phyloP scores from a whole-genome alignment of 2,888 invertebrate genomes.

The Dione juno region DNA sequence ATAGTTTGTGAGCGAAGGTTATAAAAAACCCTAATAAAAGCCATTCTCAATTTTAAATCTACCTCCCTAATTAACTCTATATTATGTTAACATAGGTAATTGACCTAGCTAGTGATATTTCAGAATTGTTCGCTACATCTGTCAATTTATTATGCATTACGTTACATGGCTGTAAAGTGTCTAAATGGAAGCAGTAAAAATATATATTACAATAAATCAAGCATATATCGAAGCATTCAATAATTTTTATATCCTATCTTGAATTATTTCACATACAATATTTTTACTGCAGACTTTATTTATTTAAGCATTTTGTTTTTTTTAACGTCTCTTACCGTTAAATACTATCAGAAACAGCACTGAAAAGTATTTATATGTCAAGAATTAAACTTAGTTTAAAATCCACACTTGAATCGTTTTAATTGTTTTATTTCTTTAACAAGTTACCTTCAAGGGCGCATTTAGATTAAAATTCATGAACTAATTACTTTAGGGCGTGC shows the following conservation, averaged over 20 bases:
- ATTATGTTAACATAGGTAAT: not conserved
- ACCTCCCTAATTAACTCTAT: not conserved
- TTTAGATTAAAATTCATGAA: constrained; percentile 66
- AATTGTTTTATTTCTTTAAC: constrained; percentile 45
- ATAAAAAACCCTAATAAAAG: too few species aligned
- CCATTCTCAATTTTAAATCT: too few species aligned
- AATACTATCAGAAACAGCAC: too few species aligned
- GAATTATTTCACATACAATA: not conserved
- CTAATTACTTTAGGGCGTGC: constrained; percentile 65
- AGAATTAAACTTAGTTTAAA: not conserved
- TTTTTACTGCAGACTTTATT: not conserved
- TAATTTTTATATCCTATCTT: constrained; percentile 1
- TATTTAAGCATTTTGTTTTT: not conserved
- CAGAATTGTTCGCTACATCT: not conserved
- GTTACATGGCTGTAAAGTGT: not conserved
- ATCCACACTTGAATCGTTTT: constrained; percentile 5
- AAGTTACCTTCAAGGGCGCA: constrained; percentile 55
- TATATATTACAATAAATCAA: not conserved
- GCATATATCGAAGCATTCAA: not conserved
- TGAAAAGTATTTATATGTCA: too few species aligned
- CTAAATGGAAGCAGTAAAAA: constrained; percentile 4
- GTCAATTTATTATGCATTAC: not conserved
- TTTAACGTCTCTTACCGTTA: not conserved
- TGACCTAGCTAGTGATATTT: not conserved
- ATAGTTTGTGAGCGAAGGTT: too few species aligned